phyloP scores from a whole-genome alignment of 2,888 invertebrate genomes.

The Hyposoter dolosus region DNA sequence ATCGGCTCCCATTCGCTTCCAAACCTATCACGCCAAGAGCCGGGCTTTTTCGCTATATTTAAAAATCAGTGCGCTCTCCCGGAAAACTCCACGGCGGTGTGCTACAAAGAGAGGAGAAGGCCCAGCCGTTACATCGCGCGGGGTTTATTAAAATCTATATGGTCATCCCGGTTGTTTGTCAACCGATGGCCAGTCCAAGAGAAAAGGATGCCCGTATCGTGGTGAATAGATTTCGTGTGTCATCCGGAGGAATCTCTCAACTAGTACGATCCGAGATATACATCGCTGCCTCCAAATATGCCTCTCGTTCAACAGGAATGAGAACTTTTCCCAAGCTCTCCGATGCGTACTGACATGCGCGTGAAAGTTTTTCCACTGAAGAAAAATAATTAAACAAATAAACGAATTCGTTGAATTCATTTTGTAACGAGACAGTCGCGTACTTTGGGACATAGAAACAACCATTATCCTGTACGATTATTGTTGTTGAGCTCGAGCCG shows the following conservation, averaged over 20 bases:
- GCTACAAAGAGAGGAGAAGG: constrained; percentile 80
- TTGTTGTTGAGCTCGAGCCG: constrained; percentile 40
- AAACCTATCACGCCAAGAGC: constrained; percentile 77
- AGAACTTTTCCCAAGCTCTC: not conserved
- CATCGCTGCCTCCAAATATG: not conserved
- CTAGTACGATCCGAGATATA: not conserved
- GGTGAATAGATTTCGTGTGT: not conserved
- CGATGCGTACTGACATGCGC: too few species aligned
- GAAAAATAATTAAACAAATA: not conserved
- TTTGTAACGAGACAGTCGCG: not conserved
- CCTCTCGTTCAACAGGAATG: not conserved
- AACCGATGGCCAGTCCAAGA: constrained; percentile 46
- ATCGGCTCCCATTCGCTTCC: constrained; percentile 72
- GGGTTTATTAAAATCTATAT: constrained; percentile 82
- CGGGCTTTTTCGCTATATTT: constrained; percentile 80
- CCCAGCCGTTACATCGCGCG: constrained; percentile 81
- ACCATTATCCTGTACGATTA: constrained; percentile 44
- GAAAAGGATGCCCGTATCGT: constrained; percentile 35
- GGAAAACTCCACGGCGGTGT: constrained; percentile 79
- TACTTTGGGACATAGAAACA: constrained; percentile 2
- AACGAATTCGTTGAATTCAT: not conserved
- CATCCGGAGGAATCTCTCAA: constrained; percentile 12
- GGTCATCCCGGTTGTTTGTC: constrained; percentile 51
- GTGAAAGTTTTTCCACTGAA: not conserved
- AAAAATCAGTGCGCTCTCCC: constrained; percentile 84